Evolutionary conservation across 2,113 vertebrate genomes (phyloP), one percentile per base, ranked within the genome.

Genomic region (Ia io): DNA sequence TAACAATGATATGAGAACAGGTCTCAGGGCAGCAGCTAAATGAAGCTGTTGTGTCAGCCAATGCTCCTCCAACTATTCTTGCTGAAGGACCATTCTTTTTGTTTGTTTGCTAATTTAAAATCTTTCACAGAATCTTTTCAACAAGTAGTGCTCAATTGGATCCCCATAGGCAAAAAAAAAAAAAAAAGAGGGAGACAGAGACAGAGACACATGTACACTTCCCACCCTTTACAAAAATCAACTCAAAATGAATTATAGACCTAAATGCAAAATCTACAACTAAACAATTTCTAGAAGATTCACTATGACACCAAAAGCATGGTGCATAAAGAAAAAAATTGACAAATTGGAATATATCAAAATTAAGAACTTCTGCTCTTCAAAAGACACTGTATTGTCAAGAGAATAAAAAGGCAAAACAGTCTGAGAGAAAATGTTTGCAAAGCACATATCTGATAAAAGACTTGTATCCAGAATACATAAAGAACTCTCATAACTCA

Each of bases 261-360:
- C 35, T 79, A 84, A 92, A 85, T 37, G 37, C 13, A 84, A 95
- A 95, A 61, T 80, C 37, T 92, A 88, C 84, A 92, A 37, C 59
- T 73, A 53, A 63, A 89, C 91, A 74, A 44, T 30, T 86, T 88
- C 42, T n/a, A 37, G 23, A 89, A 88, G 8, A 76, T 35, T 44
- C 22, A 32, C 25, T 47, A 30, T 10, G 32, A 69, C 67, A 59
- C 13, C 0, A 25, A 76, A 90, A 92, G 9, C 30, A 92, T 20
- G 6, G 35, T 4, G 5, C 9, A 44, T 65, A 47, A 86, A 84
- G 87, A 82, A 30, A 86, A 78, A 90, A 88, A 49, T 2, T 4
- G 9, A 61, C 40, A 37, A 74, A 30, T n/a, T 17, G 2, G 28
- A 91, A 12, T 47, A 78, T 30, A 44, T 84, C n/a, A 73, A 83